Conservation (phyloP, 2,113 vertebrate species). For the Colaptes auratus region DNA sequence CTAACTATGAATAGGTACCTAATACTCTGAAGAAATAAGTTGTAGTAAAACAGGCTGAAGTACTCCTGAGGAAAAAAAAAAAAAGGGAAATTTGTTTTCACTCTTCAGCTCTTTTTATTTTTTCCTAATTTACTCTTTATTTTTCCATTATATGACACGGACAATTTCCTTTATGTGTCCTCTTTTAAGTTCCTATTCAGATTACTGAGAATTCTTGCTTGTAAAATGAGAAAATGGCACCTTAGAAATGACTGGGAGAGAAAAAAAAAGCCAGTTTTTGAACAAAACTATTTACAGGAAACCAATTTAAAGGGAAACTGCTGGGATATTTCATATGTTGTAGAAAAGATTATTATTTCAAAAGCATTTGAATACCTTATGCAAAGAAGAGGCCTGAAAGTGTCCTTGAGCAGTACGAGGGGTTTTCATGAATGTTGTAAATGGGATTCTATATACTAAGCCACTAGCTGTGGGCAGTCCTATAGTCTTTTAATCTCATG, state of each 20-base stretch:
- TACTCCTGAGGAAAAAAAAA: not conserved
- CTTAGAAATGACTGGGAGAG: not conserved
- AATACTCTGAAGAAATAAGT: slow-evolving; percentile 50
- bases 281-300: slow-evolving; percentile 57
- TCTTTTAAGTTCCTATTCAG: not conserved
- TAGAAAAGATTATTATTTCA: slow-evolving; percentile 56
- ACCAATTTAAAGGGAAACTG: slow-evolving; percentile 48
- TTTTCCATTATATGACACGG: slow-evolving; percentile 33
- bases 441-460: not conserved
- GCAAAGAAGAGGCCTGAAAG: slow-evolving; percentile 36
- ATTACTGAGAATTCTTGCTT: slow-evolving; percentile 23
- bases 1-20: slow-evolving; percentile 57
- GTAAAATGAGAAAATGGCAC: slow-evolving; percentile 37
- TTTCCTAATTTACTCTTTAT: slow-evolving; percentile 45
- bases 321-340: slow-evolving; percentile 36
- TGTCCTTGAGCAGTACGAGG: slow-evolving; percentile 42
- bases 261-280: slow-evolving; percentile 55
- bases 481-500: not conserved
- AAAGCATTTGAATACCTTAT: slow-evolving; percentile 33
- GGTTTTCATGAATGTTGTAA: slow-evolving; percentile 1
- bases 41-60: not conserved
- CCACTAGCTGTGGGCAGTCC: not conserved
- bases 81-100: slow-evolving; percentile 32
- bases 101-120: slow-evolving; percentile 38
- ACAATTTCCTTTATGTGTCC: slow-evolving; percentile 26